Base-by-base conservation (phyloP, 2,888 invertebrate genomes). In the Sylvicola cinctus region DNA sequence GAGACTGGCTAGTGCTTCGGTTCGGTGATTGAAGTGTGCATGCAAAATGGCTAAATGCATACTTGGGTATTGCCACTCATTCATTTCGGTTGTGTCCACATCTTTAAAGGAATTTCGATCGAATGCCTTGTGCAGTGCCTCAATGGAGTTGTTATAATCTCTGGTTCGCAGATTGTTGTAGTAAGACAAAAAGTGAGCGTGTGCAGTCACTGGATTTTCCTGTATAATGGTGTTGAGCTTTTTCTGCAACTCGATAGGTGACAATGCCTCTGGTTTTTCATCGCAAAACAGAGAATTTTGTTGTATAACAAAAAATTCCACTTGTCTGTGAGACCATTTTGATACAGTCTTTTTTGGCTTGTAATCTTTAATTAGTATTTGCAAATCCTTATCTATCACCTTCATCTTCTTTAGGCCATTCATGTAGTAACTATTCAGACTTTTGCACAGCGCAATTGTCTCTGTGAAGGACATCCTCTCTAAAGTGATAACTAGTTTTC, bases 31-130 rank as follows among this genome's bases (percentile, higher is more conserved):
- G 55, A 90, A 90, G 44, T 80, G 74, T 31, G 80, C 78, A 53
- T 90, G 85, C 46, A 90, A 64, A 15, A 85, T 77, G 0, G 88
- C 87, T 41, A 91, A 63, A 53, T 88, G 90, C n/a, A 91, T 63
- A 13, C 87, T 83, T 5, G 90, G 87, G 52, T 81, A 91, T 48
- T 90, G 67, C 47, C 79, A 80, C 29, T 74, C 75, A 35, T 35
- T 34, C 41, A 58, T 58, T 34, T 62, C 61, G 29, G 58, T 61
- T 45, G 58, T 60, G 41, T 41, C 51, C 3, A 48, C 51, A 2
- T 51, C 43, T 16, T 54, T 49, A 32, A 50, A 58, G 15, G 48
- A 38, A 43, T 68, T 66, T 46, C 74, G 65, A 53, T 87, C 81
- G 54, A 87, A 80, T 54, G 79, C 84, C 53, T 83, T 77, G 58